A percentile compares a stretch with the other conserved stretches of the same genome.
These are phyloP conservation scores for Acholoe squamosa DNA, from an alignment of 2,888 invertebrate genomes.

Conservation along the genomic window DNA sequence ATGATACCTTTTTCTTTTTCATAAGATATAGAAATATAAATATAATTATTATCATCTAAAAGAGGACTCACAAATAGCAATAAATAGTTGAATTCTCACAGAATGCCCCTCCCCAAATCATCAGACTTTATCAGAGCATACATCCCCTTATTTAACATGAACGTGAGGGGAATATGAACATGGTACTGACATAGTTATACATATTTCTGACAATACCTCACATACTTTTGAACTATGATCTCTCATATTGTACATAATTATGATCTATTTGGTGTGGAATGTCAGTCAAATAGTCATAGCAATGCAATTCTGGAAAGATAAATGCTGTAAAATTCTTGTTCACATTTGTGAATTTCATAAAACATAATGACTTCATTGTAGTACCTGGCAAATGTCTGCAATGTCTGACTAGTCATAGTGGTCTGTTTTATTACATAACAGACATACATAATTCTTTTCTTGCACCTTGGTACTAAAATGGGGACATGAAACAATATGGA, in stretches of 20 bases:
- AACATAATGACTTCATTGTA: background rate
- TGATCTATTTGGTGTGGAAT: constrained; percentile 9
- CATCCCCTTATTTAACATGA: background rate
- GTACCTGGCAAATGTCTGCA: background rate
- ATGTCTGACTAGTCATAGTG: background rate
- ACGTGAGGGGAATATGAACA: background rate
- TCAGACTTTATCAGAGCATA: background rate
- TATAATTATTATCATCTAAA: constrained; percentile 49
- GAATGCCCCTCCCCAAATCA: background rate
- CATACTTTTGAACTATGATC: too few relatives aligned
- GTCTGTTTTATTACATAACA: background rate
- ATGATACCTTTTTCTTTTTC: background rate
- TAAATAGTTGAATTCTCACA: constrained; percentile 25
- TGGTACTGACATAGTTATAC: too few relatives aligned
- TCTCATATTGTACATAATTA: too few relatives aligned
- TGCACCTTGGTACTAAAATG: background rate
- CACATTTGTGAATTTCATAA: background rate
- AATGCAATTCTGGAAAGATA: background rate
- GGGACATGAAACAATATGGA: background rate
- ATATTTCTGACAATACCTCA: too few relatives aligned
- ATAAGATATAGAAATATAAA: constrained; percentile 41
- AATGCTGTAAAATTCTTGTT: background rate
- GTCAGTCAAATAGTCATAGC: background rate
- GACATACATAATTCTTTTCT: background rate
- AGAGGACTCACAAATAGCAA: constrained; percentile 43